Conservation (phyloP, 2,113 vertebrate species). For the Eulemur rufifrons region DNA sequence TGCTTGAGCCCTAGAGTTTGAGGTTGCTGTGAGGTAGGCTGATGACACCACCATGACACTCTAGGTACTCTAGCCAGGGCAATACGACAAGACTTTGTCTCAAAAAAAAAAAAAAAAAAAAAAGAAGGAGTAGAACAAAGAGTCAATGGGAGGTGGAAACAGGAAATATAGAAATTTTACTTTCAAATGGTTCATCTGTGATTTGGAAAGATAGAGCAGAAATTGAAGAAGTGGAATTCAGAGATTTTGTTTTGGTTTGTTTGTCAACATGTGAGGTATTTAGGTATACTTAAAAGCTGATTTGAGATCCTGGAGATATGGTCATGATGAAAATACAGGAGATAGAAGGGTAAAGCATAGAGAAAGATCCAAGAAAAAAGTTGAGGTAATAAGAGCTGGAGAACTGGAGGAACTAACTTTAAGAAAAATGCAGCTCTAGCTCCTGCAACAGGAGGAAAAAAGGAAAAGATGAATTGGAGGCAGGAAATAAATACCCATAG, state of each 20-base stretch:
- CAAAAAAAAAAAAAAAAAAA: too few relatives aligned
- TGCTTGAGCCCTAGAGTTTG: too few relatives aligned
- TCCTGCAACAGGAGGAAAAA: neutral
- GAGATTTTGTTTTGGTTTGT: neutral
- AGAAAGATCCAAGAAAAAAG: neutral
- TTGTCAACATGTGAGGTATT: neutral
- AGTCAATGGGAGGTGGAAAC: neutral
- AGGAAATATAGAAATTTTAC: neutral
- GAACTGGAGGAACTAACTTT: neutral
- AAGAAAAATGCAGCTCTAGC: neutral
- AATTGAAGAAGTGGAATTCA: neutral
- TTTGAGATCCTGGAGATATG: neutral
- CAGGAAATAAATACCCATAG: neutral
- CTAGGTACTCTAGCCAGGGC: too few relatives aligned
- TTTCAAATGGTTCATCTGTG: neutral
- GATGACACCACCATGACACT: too few relatives aligned
- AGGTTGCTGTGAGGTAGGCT: too few relatives aligned
- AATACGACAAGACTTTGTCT: too few relatives aligned
- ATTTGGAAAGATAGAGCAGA: neutral
- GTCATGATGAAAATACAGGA: neutral
- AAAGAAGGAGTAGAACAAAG: neutral
- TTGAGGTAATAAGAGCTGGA: neutral
- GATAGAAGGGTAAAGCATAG: fast-evolving
- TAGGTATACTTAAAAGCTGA: neutral
- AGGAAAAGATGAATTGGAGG: neutral